Conservation (phyloP, 35 echinoderm and acorn worm species). For the Anneissia japonica region DNA sequence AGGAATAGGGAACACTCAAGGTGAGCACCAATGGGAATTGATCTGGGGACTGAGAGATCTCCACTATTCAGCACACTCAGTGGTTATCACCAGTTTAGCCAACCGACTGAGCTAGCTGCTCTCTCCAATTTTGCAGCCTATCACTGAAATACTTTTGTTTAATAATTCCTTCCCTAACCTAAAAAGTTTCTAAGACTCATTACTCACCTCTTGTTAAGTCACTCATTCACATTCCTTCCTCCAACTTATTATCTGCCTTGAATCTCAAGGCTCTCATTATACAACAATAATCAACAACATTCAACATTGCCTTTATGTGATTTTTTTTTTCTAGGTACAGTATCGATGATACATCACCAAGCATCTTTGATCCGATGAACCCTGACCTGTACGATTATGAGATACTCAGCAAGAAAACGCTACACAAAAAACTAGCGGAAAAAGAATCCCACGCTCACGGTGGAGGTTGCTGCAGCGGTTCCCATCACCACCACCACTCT, state of each 20-base stretch:
- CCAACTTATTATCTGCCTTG: not conserved
- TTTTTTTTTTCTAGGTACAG: conserved; percentile 44
- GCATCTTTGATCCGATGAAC: conserved; percentile 73
- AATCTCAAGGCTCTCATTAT: not conserved
- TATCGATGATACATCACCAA: conserved; percentile 85
- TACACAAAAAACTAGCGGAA: conserved; percentile 2
- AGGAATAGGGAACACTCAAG: no score
- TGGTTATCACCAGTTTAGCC: no score
- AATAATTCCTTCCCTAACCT: no score
- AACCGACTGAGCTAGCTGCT: no score
- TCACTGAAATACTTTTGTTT: no score
- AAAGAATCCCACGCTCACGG: not conserved
- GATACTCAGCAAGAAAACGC: conserved; percentile 70
- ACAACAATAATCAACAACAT: not conserved
- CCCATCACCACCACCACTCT: not conserved
- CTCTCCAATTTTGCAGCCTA: no score
- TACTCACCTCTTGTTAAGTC: no score
- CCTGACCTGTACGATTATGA: conserved; percentile 85
- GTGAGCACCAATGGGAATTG: no score
- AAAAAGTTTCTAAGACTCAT: no score
- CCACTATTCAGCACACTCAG: no score
- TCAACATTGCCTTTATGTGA: not conserved
- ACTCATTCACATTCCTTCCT: no score
- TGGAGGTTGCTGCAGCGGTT: not conserved
- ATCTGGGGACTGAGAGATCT: no score